phyloP scores from a whole-genome alignment of 2,888 invertebrate species.

The Nowickia ferox region DNA sequence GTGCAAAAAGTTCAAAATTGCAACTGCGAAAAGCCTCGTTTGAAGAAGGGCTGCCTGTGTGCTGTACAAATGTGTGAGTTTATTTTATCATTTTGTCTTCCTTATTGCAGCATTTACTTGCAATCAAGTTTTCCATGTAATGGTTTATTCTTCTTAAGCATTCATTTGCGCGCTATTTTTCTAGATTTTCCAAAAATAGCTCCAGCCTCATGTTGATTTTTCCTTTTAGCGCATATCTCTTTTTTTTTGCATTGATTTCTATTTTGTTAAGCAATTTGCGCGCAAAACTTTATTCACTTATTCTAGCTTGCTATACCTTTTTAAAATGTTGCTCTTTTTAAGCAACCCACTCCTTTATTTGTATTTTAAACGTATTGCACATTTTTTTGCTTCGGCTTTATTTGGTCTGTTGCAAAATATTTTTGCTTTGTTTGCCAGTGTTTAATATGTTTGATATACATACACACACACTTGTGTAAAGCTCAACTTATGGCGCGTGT shows the following conservation, averaged over 20 bases:
- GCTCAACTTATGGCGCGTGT: conserved; percentile 54
- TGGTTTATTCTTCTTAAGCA: conserved; percentile 6
- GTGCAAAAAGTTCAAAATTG: conserved; percentile 55
- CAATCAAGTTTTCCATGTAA: conserved; percentile 41
- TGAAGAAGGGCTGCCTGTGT: conserved; percentile 36
- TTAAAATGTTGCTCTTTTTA: conserved; percentile 32
- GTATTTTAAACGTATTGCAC: not conserved
- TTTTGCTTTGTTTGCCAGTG: conserved; percentile 2
- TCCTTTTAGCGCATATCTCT: conserved; percentile 54
- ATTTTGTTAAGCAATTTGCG: conserved; percentile 67
- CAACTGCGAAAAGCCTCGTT: conserved; percentile 26
- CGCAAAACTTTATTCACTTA: conserved; percentile 63
- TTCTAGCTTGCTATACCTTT: conserved; percentile 25
- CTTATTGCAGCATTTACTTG: conserved; percentile 43
- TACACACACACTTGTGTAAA: conserved; percentile 4
- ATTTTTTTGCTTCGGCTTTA: conserved; percentile 12
- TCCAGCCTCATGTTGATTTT: conserved; percentile 59
- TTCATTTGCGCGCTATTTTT: conserved; percentile 61
- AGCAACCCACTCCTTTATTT: conserved; percentile 64
- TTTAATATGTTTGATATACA: not conserved
- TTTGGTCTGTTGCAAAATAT: conserved; percentile 36
- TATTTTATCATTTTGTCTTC: conserved; percentile 8
- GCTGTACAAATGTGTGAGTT: conserved; percentile 10
- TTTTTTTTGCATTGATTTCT: conserved; percentile 1
- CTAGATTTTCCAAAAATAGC: conserved; percentile 70